Evolutionary conservation across 2,888 invertebrate genomes (phyloP), one percentile per base, ranked within the genome.

Genomic region (Drosophila ustulata): DNA sequence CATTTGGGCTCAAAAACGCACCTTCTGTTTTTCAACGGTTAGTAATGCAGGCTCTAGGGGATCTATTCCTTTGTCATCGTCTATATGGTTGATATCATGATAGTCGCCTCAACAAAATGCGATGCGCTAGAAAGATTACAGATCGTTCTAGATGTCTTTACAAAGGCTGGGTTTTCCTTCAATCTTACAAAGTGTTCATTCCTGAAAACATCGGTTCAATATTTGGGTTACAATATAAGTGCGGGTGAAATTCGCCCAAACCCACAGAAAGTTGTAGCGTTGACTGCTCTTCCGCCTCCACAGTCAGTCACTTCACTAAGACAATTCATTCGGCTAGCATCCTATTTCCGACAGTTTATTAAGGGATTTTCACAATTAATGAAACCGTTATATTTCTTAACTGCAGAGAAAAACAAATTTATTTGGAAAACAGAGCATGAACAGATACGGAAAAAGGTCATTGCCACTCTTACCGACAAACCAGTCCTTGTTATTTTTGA

Each of bases 341-440:
- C 58, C 5, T 62, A 62, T 30, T 62, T 62, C 13, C 18, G 25
- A 32, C 53, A 64, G 39, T 68, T 70, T 62, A 47, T 65, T 46
- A 34, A 45, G 23, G 47, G 52, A 56, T 65, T 62, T 30, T 65
- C 65, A 45, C 57, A 69, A 8, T 51, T 59, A 13, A 46, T 56
- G 13, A 56, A 45, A 46, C 34, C 56, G 5, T 46, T 56, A 64
- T 55, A 59, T 59, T 62, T 52, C 8, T 39, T 55, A 59, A 66
- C 47, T 18, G 8, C 57, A 45, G 39, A 53, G 18, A 45, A 63
- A 64, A 46, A 56, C 11, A 59, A 64, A 59, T 61, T 65, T 55
- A 25, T 43, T 49, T 65, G 53, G 45, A 52, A 41, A 52, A 8
- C 26, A 26, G 52, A 52, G 26, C 39, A 52, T 52, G 52, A 52